phyloP scores from a whole-genome alignment of 2,113 vertebrate genomes.

The Nibea albiflora region DNA sequence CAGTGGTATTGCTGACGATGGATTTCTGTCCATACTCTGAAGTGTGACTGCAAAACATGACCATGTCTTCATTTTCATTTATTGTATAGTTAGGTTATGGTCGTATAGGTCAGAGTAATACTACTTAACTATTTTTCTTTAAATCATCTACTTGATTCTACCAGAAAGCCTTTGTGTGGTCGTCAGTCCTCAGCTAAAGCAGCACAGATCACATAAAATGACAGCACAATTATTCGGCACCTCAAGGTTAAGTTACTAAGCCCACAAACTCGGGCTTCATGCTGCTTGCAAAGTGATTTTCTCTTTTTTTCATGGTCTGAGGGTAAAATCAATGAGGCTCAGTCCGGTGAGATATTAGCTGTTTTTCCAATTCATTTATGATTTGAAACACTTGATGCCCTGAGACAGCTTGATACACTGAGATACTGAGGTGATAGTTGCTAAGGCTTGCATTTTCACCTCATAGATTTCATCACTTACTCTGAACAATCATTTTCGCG shows the following conservation, averaged over 20 bases:
- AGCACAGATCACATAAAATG: conserved; percentile 48
- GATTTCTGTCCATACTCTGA: not conserved
- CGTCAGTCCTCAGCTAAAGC: conserved; percentile 22
- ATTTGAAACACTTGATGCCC: conserved; percentile 75
- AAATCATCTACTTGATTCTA: conserved; percentile 29
- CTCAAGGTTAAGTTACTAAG: conserved; percentile 72
- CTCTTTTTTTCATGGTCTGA: conserved; percentile 64
- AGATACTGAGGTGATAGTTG: conserved; percentile 52
- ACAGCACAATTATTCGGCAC: conserved; percentile 67
- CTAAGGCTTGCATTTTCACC: conserved; percentile 52
- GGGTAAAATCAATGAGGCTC: conserved; percentile 75
- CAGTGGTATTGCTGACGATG: too few species aligned
- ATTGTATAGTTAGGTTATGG: not conserved
- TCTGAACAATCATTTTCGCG: conserved; percentile 13
- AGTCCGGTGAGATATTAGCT: conserved; percentile 75
- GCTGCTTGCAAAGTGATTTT: conserved; percentile 68
- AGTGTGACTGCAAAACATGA: not conserved
- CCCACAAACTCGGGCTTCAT: conserved; percentile 52
- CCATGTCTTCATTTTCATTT: not conserved
- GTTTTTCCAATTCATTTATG: conserved; percentile 77
- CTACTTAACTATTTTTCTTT: conserved; percentile 9
- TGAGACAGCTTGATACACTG: conserved; percentile 43
- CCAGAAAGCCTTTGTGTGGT: conserved; percentile 13
- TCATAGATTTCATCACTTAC: conserved; percentile 41
- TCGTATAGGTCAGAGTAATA: conserved; percentile 73